phyloP scores from a whole-genome alignment of 2,113 vertebrate species.

The Chrysochloris asiatica region DNA sequence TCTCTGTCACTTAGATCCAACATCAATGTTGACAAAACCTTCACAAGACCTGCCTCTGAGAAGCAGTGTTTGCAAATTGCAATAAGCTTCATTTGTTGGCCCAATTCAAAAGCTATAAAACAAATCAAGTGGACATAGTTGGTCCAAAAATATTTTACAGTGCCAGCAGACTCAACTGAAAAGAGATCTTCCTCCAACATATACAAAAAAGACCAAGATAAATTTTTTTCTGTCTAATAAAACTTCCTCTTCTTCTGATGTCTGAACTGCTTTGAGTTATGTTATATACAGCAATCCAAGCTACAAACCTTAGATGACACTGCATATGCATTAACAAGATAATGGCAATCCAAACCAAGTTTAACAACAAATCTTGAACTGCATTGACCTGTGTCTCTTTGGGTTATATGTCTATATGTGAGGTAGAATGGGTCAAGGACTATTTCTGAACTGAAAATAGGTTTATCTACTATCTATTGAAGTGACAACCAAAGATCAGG shows the following conservation, averaged over 20 bases:
- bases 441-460: not conserved
- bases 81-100: not conserved
- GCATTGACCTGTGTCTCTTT: not conserved
- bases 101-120: not conserved
- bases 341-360: not conserved
- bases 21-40: not conserved
- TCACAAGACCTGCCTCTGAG: not conserved
- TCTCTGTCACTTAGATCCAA: not conserved
- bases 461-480: not conserved
- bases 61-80: not conserved
- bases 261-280: not conserved
- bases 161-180: not conserved
- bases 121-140: not conserved
- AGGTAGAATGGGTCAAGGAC: not conserved
- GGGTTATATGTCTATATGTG: not conserved
- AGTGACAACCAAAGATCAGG: not conserved
- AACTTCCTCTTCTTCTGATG: not conserved
- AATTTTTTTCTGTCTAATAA: not conserved
- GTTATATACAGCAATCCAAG: not conserved
- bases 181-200: not conserved
- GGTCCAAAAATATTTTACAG: not conserved
- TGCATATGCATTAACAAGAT: not conserved
- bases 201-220: not conserved
- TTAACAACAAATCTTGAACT: not conserved
- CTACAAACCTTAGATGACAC: not conserved